Percentiles rank a stretch among this genome's conserved stretches.
Conservation (phyloP, 2,888 invertebrate species). For the Tenthredo notha region DNA sequence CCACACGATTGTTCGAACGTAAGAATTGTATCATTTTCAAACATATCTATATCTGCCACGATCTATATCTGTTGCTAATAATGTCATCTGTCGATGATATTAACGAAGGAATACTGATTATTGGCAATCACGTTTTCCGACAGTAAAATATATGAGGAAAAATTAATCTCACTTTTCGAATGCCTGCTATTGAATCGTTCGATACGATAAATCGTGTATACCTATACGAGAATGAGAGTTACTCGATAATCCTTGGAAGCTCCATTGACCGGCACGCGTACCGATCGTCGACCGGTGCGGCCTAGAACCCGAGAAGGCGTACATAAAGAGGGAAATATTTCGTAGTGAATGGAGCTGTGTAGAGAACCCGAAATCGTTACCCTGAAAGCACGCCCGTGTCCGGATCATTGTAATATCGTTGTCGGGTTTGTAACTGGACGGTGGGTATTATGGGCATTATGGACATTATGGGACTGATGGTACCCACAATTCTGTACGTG, state of each 20-base stretch:
- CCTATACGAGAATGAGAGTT: slow-evolving; percentile 16
- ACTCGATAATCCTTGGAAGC: slow-evolving; percentile 65
- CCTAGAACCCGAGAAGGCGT: neutral
- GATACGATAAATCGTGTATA: neutral
- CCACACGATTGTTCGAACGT: neutral
- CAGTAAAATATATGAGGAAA: neutral
- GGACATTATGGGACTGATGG: slow-evolving; percentile 32
- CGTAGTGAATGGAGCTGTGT: neutral
- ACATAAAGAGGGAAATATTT: slow-evolving; percentile 45
- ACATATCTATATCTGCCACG: neutral
- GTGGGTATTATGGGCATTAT: slow-evolving; percentile 56
- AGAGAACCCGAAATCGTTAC: neutral
- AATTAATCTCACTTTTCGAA: slow-evolving; percentile 13
- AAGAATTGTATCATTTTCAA: neutral
- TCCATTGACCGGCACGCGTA: slow-evolving; percentile 71
- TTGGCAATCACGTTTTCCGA: slow-evolving; percentile 45
- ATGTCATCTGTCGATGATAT: slow-evolving; percentile 14
- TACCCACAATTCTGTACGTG: slow-evolving; percentile 63
- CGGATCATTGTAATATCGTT: slow-evolving; percentile 69
- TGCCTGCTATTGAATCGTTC: neutral
- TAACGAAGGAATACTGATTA: neutral
- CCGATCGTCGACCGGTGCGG: slow-evolving; percentile 60
- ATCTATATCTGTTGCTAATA: neutral
- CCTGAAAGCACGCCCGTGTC: slow-evolving; percentile 51
- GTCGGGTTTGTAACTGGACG: slow-evolving; percentile 71